Evolutionary conservation across 2,888 invertebrate genomes (phyloP).

Genomic region (Chloroclystis v-ata): DNA sequence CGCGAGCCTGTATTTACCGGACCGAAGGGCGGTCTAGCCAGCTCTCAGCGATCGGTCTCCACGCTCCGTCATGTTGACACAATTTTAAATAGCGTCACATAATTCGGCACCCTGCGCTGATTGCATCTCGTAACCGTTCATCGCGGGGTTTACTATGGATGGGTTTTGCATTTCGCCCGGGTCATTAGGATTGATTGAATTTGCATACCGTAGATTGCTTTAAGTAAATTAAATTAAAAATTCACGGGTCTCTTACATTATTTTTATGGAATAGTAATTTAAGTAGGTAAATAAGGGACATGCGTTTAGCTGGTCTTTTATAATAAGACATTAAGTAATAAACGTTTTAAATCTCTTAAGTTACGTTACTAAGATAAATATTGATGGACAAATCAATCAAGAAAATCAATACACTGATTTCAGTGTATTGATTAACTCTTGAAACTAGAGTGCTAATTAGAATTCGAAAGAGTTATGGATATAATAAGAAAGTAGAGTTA

Average conservation of each 20-base stretch:
- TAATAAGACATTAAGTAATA: too few species aligned
- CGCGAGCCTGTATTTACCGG: slow-evolving; percentile 72
- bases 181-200: slow-evolving; percentile 26
- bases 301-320: too few species aligned
- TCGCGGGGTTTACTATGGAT: slow-evolving; percentile 28
- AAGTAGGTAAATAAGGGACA: too few species aligned
- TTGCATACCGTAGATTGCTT: slow-evolving; percentile 5
- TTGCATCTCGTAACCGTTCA: slow-evolving; percentile 41
- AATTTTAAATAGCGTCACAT: slow-evolving; percentile 69
- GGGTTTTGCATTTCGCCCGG: slow-evolving; percentile 26
- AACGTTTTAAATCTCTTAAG: too few species aligned
- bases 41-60: slow-evolving; percentile 42
- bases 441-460: too few species aligned
- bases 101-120: slow-evolving; percentile 50
- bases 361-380: too few species aligned
- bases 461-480: too few species aligned
- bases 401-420: too few species aligned
- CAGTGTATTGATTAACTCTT: too few species aligned
- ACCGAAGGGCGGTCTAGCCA: slow-evolving; percentile 67
- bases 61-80: slow-evolving; percentile 66
- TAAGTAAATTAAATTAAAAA: background rate
- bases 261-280: too few species aligned
- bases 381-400: too few species aligned
- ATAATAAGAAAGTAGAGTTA: slow-evolving; percentile 1
- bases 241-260: background rate